Evolutionary conservation across 2,888 invertebrate genomes (phyloP), one percentile per base, ranked within the genome.

Genomic region (Itoplectis maculator): DNA sequence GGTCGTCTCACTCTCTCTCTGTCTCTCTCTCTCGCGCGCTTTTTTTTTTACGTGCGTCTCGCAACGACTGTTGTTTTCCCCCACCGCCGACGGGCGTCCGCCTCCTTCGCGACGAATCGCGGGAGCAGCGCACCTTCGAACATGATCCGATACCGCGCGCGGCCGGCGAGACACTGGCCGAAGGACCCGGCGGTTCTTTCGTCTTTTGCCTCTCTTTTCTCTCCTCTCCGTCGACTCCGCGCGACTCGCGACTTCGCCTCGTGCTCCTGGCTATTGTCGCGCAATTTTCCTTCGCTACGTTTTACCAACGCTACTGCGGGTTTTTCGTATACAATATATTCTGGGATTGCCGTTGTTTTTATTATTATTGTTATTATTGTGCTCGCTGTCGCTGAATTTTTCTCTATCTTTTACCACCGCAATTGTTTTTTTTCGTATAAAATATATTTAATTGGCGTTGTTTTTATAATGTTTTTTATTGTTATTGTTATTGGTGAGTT

Each of bases 121-220:
- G 45, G 69, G 76, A 74, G 73, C 73, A 74, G 73, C 73, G 40
- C 68, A 59, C 37, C 77, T 77, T 81, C 70, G 74, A 79, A 79
- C 75, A 68, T 82, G 79, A 76, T 76, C 82, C 82, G 82, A 76
- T 82, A 79, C 82, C 72, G 79, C 79, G 82, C 82, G 79, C 82
- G 72, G 79, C 82, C 79, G 79, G 79, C 79, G 79, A 82, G 82
- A 82, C 77, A 82, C 82, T 82, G 82, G 40, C 56, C 8, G 37
- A 66, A 82, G 82, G 76, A 72, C 72, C 79, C 78, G 69, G 70
- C 74, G 78, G 74, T 78, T 82, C 74, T 79, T 82, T 75, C 69
- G 49, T 82, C 74, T 75, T 75, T 54, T 77, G 66, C 77, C 42
- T 61, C 15, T 15, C 42, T 40, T 40, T 5, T 1, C 40, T 37